A percentile compares a stretch with the other conserved stretches of the same genome.
These are phyloP conservation scores for Ormyrus rosae DNA, from an alignment of 2,888 invertebrate genomes.

Conservation along the genomic window DNA sequence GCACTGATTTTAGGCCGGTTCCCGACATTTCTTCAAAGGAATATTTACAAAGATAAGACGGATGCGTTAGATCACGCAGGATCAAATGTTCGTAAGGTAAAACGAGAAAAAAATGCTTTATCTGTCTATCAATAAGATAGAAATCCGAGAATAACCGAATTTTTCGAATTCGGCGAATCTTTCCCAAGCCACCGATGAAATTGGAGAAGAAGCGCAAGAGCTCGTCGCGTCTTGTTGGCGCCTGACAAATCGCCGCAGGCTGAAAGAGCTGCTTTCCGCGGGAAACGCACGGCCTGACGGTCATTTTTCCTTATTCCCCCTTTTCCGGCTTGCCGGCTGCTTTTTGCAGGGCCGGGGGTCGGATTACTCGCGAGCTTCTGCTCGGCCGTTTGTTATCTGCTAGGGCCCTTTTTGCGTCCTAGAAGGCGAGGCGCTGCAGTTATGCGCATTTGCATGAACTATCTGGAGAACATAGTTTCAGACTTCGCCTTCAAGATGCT, in stretches of 20 bases:
- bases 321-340: not conserved
- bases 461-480: no score
- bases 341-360: not conserved
- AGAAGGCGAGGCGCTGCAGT: no score
- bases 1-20: no score
- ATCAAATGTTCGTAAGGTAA: no score
- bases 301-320: conserved; percentile 30
- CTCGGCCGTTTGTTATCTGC: conserved; percentile 6
- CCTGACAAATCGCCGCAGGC: conserved; percentile 35
- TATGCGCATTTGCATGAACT: no score
- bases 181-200: not conserved
- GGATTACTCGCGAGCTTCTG: conserved; percentile 38
- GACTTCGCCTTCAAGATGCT: no score
- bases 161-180: not conserved
- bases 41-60: no score
- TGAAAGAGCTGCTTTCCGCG: conserved; percentile 37
- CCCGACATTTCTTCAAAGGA: no score
- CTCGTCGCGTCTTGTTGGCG: not conserved
- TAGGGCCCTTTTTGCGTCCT: conserved; percentile 4
- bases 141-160: no score
- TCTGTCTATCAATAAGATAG: no score
- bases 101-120: no score
- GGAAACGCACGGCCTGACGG: conserved; percentile 24
- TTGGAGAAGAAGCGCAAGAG: not conserved
- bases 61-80: no score